phyloP scores from a whole-genome alignment of 2,113 vertebrate genomes.

The Ciconia boyciana region DNA sequence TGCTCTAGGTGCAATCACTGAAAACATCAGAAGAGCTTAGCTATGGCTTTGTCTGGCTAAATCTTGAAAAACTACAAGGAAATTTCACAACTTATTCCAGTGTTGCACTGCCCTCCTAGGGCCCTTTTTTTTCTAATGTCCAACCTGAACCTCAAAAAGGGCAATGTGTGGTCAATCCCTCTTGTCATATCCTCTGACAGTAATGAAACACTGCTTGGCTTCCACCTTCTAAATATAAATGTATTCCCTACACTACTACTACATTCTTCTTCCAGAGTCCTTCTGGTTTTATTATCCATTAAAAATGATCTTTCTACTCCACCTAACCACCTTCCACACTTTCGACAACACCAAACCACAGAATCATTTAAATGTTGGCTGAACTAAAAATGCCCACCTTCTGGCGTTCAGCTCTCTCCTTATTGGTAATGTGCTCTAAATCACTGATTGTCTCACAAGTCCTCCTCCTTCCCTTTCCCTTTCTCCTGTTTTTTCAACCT shows the following conservation, averaged over 20 bases:
- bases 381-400: background rate
- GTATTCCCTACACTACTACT: background rate
- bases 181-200: background rate
- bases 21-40: background rate
- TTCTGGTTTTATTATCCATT: background rate
- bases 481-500: background rate
- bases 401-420: background rate
- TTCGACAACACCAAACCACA: background rate
- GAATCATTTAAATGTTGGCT: background rate
- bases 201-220: background rate
- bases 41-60: background rate
- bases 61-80: background rate
- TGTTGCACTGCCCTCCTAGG: background rate
- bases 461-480: background rate
- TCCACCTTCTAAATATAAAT: background rate
- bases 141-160: background rate
- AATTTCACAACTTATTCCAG: background rate
- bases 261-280: background rate
- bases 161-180: background rate
- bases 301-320: background rate
- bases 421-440: background rate
- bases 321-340: background rate
- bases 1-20: background rate
- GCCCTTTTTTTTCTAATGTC: background rate
- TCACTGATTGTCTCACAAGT: background rate